Base-by-base conservation (phyloP, 2,797 vertebrate species). In the Anabacerthia variegaticeps region DNA sequence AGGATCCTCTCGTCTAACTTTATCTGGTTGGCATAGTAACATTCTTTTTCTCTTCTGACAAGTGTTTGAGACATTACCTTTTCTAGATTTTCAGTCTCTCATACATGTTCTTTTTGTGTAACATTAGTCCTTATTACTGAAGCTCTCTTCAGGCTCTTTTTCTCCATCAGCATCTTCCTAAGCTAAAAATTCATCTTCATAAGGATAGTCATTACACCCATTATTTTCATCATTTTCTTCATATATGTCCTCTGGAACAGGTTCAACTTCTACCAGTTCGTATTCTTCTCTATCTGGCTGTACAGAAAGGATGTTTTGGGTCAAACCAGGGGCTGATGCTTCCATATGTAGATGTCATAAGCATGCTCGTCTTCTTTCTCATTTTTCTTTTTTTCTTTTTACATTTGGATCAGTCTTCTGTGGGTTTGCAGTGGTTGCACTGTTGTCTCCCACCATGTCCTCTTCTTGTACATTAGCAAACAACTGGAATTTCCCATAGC, bases 191-290 rank as follows among this genome's bases (percentile, higher is more conserved):
- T 98, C 98, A n/a, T 97, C 97, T 86, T 98, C 98, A 48, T 99
- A 99, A 5, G 99, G 99, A 94, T 99, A 99, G 78, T 99, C 99
- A 32, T 99, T 99, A 75, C 99, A 98, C 99, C 99, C 99, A 91
- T 99, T 99, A 83, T 93, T 97, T 96, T 99, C 99, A 80, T 99
- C 98, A 6, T 99, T 99, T 88, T 99, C 99, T 37, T 99, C 99
- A 49, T 99, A 99, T 68, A 98, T 97, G 86, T 99, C 99, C 90
- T 98, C 98, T 84, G 98, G 96, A 84, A 97, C 96, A 28, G 95
- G 95, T 54, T 99, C 98, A 17, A 98, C 97, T 69, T 98, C 98
- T 98, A 99, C 99, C 99, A 99, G 98, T 94, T 99, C 99, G 96
- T 98, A 98, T 72, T 99, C 98, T 26, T 99, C 98, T 32, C 95